Evolutionary conservation across 2,888 invertebrate species (phyloP).

Genomic region (Drosophila borborema): DNA sequence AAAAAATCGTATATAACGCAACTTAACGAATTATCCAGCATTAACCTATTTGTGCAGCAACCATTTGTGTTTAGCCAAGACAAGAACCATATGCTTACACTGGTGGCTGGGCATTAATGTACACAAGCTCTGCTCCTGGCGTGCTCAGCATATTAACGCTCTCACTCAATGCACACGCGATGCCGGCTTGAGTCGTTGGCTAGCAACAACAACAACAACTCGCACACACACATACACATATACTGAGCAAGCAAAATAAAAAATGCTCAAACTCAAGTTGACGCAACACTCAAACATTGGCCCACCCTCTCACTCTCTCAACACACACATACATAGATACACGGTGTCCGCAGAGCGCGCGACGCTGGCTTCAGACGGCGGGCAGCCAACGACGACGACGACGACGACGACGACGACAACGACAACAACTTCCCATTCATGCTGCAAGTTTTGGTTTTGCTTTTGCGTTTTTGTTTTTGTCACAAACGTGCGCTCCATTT

Average conservation of each 20-base stretch:
- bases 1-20: conserved; percentile 17
- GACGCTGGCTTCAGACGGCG: conserved; percentile 55
- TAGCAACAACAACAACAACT: conserved; percentile 15
- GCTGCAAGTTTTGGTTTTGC: conserved; percentile 66
- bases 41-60: conserved; percentile 58
- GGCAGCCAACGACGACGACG: conserved; percentile 17
- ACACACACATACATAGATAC: conserved; percentile 14
- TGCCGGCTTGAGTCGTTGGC: conserved; percentile 46
- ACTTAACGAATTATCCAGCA: conserved; percentile 32
- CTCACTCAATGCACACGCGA: conserved; percentile 51
- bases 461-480: conserved; percentile 68
- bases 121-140: conserved; percentile 6
- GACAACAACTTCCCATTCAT: conserved; percentile 76
- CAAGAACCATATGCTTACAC: conserved; percentile 62
- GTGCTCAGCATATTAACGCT: conserved; percentile 26
- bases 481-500: conserved; percentile 82
- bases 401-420: too few relatives aligned
- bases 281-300: conserved; percentile 65
- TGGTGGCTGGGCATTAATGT: conserved; percentile 49
- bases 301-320: conserved; percentile 43
- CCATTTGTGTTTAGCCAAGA: conserved; percentile 52
- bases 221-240: too few relatives aligned
- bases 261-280: conserved; percentile 59
- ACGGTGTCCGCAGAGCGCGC: conserved; percentile 17
- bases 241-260: conserved; percentile 24